Base-by-base conservation (phyloP, 2,113 vertebrate species). In the Gnathonemus longibarbis region DNA sequence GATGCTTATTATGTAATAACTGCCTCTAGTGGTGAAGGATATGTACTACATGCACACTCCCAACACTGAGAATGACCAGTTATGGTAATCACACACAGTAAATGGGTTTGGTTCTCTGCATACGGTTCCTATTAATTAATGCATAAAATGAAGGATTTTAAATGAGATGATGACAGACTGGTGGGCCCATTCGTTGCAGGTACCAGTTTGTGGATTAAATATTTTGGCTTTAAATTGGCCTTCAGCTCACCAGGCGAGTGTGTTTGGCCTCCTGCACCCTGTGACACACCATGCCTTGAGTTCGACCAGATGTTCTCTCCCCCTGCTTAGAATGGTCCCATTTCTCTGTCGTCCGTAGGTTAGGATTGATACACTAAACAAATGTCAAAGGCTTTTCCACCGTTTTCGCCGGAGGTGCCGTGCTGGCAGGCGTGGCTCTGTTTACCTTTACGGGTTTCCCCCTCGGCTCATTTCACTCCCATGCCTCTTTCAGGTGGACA, bases 401-500 rank as follows among this genome's bases (percentile, higher is more conserved):
- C 4, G n/a, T 89, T 89, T 77, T 50, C 3, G 27, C 13, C 58
- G 50, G 58, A 84, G 70, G 8, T 80, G 50, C 49, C 49, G 7
- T 5, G 62, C 58, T 9, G 31, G 27, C 10, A 0, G 3, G 27
- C 9, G 45, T 13, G 80, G 42, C 19, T 48, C 42, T 19, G 6
- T 31, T 50, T 15, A 52, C 13, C 58, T 17, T 3, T 53, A 35
- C 10, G 24, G 35, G 48, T 88, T 21, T 31, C n/a, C 35, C 2
- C 27, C 17, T 31, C 0, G 1, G 1, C 48, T 50, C 66, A 35
- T 39, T 17, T 27, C 89, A 85, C 27, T 6, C 48, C 24, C 39
- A 7, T 7, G 52, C 45, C 53, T 46, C n/a, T 95, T 95, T 66
- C 94, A 99, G 98, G 98, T 99, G 94, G 98, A 99, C 94, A 99